A percentile compares a stretch with the other conserved stretches of the same genome.
These are phyloP conservation scores for Poeciliopsis occidentalis DNA, from an alignment of 2,113 vertebrate species.

Conservation along the genomic window DNA sequence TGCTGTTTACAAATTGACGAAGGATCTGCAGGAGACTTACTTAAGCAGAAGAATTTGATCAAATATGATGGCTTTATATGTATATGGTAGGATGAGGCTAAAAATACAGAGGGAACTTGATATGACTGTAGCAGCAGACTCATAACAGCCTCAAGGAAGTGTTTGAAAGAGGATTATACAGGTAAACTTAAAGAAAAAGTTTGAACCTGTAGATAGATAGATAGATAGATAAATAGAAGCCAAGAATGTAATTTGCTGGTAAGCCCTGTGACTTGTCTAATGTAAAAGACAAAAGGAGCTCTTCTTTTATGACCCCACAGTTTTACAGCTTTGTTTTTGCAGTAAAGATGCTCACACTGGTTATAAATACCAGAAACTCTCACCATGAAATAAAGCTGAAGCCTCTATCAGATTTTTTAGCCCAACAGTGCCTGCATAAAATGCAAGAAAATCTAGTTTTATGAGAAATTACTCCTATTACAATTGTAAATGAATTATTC, in stretches of 20 bases:
- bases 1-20: background rate
- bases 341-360: slow-evolving; percentile 42
- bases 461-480: background rate
- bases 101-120: slow-evolving; percentile 44
- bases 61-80: background rate
- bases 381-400: slow-evolving; percentile 20
- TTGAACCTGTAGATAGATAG: background rate
- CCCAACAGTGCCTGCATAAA: background rate
- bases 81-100: slow-evolving; percentile 15
- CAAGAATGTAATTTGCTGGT: slow-evolving; percentile 5
- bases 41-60: background rate
- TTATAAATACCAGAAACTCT: slow-evolving; percentile 59
- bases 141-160: slow-evolving; percentile 2
- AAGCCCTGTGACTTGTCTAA: slow-evolving; percentile 24
- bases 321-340: slow-evolving; percentile 47
- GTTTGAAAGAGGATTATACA: slow-evolving; percentile 15
- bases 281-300: slow-evolving; percentile 36
- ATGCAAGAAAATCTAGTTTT: slow-evolving; percentile 3
- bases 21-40: slow-evolving; percentile 11
- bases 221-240: no score
- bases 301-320: slow-evolving; percentile 42
- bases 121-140: slow-evolving; percentile 29
- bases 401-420: slow-evolving; percentile 15
- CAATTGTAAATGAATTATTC: slow-evolving; percentile 15
- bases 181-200: slow-evolving; percentile 14